Conservation (phyloP, 2,797 vertebrate species). For the Malacoctenus gilli region DNA sequence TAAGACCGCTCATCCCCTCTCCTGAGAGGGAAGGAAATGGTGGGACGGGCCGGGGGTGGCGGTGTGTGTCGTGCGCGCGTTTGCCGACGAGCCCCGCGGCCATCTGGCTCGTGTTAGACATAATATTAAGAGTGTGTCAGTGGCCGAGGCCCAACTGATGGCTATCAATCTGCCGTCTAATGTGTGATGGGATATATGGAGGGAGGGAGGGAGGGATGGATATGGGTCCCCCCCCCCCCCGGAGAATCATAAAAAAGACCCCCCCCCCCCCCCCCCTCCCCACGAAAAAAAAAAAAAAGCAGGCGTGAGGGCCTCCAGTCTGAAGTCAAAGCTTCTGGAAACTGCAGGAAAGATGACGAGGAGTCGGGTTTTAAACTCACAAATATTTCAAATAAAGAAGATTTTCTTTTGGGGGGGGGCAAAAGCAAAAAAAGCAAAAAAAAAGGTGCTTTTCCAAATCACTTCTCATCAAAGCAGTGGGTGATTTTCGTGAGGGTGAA, state of each 20-base stretch:
- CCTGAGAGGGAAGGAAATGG: constrained; percentile 34
- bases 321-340: no score
- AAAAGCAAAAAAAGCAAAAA: not conserved
- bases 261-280: no score
- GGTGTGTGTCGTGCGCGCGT: constrained; percentile 21
- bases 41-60: constrained; percentile 32
- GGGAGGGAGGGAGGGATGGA: constrained; percentile 62
- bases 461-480: no score
- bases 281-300: no score
- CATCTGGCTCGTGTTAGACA: constrained; percentile 81
- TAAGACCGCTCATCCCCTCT: constrained; percentile 73
- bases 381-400: no score
- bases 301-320: constrained; percentile 66
- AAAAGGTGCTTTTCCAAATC: no score
- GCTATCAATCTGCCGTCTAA: constrained; percentile 85
- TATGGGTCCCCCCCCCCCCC: constrained; percentile 53
- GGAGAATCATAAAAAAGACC: no score
- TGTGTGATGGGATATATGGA: constrained; percentile 70
- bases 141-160: constrained; percentile 72
- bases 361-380: no score
- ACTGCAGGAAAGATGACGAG: no score
- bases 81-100: constrained; percentile 59
- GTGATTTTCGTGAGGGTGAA: no score
- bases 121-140: constrained; percentile 80
- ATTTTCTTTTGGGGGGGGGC: no score